Conservation (phyloP, 2,113 vertebrate genomes). For the Heliornis fulica region DNA sequence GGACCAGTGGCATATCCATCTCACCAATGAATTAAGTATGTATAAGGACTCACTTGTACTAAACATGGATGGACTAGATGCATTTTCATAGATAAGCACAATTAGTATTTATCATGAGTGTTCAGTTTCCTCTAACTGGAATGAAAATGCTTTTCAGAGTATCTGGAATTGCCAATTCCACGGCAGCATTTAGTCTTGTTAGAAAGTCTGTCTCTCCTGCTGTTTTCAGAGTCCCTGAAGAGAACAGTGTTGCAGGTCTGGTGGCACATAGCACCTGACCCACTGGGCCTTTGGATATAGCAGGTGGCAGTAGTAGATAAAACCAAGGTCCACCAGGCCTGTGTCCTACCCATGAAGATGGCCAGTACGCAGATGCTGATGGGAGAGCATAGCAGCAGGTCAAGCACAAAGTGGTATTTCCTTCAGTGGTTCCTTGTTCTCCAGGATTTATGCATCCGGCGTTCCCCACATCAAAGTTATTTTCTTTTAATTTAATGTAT, state of each 20-base stretch:
- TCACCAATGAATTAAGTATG: neutral
- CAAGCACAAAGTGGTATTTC: neutral
- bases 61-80: neutral
- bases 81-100: neutral
- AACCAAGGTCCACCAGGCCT: neutral
- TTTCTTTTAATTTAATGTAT: neutral
- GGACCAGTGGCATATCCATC: neutral
- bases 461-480: neutral
- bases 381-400: neutral
- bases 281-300: neutral
- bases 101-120: neutral
- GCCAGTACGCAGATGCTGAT: fast-evolving
- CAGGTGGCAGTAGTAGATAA: neutral
- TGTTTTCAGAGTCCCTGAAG: neutral
- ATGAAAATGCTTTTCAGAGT: neutral
- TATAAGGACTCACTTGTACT: neutral
- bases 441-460: neutral
- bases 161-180: neutral
- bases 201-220: neutral
- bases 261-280: neutral
- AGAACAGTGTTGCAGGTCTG: neutral
- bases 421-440: neutral
- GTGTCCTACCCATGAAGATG: neutral
- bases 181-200: neutral
- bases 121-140: neutral